Evolutionary conservation across 2,888 invertebrate genomes (phyloP), one percentile per base, ranked within the genome.

Genomic region (Ecliptopera silaceata): DNA sequence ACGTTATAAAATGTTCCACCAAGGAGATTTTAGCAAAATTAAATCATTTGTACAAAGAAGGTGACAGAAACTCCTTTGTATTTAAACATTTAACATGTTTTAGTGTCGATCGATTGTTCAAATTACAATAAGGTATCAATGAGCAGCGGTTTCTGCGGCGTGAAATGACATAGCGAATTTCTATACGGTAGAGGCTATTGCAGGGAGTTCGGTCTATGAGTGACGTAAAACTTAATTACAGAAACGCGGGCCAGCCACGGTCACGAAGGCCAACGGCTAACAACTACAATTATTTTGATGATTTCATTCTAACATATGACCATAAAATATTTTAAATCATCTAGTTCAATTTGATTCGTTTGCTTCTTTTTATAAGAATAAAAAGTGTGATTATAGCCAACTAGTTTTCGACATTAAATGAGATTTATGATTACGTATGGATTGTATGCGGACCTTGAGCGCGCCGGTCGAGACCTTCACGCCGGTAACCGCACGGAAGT

Each of bases 401-500:
- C 82, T 81, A 74, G 86, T 85, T 87, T 84, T 84, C 77, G 75
- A 78, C 76, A 79, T 84, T 84, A 88, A 87, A 81, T 88, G 74
- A 76, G 84, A 86, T 88, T 87, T 86, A 88, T 86, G n/a, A n/a
- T 84, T 83, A 84, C 79, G 84, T 88, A 88, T 85, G 88, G 61
- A 88, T 86, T 88, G 86, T 90, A 84, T 84, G 82, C 84, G 81
- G 86, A 91, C 90, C 90, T 90, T 91, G 90, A 89, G 86, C 83
- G 76, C 80, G 80, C 77, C 79, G 78, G 82, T 83, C 79, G 84
- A 89, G 90, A 88, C 90, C 90, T 90, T 90, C 89, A 84, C 86
- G 87, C 80, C 82, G 77, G 90, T 91, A 89, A 90, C 90, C 83
- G 90, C 88, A 90, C 90, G 90, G 90, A 91, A 91, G 88, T 89